Evolutionary conservation across 2,113 vertebrate genomes (phyloP).

Genomic region (Falcunculus frontatus): DNA sequence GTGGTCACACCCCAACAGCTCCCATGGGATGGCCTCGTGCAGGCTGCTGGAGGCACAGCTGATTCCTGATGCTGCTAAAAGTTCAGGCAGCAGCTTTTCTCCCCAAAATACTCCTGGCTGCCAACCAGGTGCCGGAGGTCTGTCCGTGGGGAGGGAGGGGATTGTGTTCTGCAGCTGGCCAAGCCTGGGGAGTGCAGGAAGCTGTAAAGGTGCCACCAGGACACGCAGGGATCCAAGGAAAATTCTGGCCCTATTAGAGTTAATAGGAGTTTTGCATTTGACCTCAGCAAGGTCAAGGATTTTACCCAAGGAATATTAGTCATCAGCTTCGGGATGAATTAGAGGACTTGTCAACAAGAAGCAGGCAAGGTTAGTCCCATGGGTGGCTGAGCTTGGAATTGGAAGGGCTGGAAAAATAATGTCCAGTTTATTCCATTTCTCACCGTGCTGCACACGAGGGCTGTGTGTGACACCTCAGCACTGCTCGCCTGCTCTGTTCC

Average conservation of each 20-base stretch:
- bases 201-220: fast-evolving
- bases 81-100: background rate
- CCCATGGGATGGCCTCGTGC: fast-evolving
- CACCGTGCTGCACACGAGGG: background rate
- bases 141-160: background rate
- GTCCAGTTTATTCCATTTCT: background rate
- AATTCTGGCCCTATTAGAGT: background rate
- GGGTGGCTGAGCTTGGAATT: background rate
- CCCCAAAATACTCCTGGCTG: background rate
- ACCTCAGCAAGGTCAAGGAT: background rate
- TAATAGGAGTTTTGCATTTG: background rate
- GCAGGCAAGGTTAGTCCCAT: background rate
- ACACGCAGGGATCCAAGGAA: background rate
- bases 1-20: background rate
- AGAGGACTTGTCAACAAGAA: background rate
- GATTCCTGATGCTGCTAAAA: fast-evolving
- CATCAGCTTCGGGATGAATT: background rate
- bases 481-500: background rate
- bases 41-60: background rate
- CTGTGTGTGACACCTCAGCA: background rate
- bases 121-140: background rate
- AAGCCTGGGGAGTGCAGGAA: background rate
- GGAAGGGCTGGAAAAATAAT: background rate
- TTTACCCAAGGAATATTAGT: background rate
- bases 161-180: background rate